Evolutionary conservation across 2,113 vertebrate genomes (phyloP).

Genomic region (Mastomys natalensis): DNA sequence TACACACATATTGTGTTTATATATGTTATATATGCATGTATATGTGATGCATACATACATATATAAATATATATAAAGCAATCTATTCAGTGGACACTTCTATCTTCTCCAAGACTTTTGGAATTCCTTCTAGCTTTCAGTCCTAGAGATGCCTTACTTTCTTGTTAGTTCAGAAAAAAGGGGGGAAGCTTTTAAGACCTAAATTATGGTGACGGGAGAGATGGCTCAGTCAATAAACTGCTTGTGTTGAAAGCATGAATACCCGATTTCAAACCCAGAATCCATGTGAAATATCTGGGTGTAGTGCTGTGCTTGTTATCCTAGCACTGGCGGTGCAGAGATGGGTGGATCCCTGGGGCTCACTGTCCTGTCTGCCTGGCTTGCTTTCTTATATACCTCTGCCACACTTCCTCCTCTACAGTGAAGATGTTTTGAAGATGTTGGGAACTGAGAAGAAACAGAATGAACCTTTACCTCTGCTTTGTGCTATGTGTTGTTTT

Average conservation of each 20-base stretch:
- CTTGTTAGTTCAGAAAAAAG: conserved; percentile 40
- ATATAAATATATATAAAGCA: neutral
- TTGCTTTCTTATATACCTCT: neutral
- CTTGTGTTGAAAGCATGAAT: neutral
- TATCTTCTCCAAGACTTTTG: neutral
- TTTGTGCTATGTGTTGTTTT: too few species aligned
- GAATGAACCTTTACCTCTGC: too few species aligned
- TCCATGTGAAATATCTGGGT: neutral
- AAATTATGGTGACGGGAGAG: neutral
- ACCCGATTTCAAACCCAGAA: neutral
- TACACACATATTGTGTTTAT: neutral
- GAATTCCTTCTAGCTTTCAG: conserved; percentile 25
- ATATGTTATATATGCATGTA: neutral
- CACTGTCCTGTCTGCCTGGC: too few species aligned
- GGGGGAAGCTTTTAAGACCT: neutral
- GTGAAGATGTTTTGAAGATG: neutral
- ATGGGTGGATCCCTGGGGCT: neutral
- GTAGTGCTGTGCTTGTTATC: neutral
- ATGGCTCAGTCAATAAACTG: neutral
- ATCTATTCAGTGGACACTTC: neutral
- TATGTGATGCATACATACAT: neutral
- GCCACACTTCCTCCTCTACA: neutral
- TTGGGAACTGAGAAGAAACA: neutral
- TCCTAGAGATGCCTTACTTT: conserved; percentile 34
- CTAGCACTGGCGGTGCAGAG: neutral